These are phyloP conservation scores for Genyomyrus donnyi DNA, from an alignment of 2,113 vertebrate genomes.

Conservation along the genomic window DNA sequence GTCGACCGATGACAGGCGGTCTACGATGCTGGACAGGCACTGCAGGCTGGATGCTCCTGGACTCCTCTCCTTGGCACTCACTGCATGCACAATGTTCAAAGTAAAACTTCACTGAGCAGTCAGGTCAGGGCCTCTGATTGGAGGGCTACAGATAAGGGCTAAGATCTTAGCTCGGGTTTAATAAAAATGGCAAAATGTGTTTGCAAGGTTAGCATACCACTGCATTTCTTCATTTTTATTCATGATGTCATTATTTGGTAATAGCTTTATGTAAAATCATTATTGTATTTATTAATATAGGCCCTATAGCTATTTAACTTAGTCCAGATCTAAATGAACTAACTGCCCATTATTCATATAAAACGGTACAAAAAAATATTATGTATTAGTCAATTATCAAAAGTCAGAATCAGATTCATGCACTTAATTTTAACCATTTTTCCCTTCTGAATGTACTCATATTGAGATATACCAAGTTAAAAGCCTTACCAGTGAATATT, in stretches of 20 bases:
- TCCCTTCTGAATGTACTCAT: background rate
- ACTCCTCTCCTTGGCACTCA: slow-evolving; percentile 51
- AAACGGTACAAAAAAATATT: background rate
- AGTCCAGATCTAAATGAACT: background rate
- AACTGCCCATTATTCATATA: background rate
- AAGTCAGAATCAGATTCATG: background rate
- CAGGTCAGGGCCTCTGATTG: background rate
- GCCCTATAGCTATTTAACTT: background rate
- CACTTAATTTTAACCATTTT: background rate
- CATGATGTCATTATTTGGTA: background rate
- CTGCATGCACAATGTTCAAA: slow-evolving; percentile 41
- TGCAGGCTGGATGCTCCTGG: slow-evolving; percentile 77
- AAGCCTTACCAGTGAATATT: slow-evolving; percentile 69
- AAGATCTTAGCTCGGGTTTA: background rate
- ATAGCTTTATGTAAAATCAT: background rate
- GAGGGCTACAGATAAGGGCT: background rate
- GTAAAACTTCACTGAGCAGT: background rate
- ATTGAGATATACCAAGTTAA: background rate
- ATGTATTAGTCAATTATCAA: background rate
- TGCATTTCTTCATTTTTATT: background rate
- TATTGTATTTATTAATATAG: background rate
- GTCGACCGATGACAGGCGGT: slow-evolving; percentile 74
- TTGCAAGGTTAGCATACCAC: background rate
- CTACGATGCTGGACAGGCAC: slow-evolving; percentile 94
- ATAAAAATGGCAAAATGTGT: background rate